phyloP scores from a whole-genome alignment of 2,888 invertebrate genomes.

The Drosophila paramelanica region DNA sequence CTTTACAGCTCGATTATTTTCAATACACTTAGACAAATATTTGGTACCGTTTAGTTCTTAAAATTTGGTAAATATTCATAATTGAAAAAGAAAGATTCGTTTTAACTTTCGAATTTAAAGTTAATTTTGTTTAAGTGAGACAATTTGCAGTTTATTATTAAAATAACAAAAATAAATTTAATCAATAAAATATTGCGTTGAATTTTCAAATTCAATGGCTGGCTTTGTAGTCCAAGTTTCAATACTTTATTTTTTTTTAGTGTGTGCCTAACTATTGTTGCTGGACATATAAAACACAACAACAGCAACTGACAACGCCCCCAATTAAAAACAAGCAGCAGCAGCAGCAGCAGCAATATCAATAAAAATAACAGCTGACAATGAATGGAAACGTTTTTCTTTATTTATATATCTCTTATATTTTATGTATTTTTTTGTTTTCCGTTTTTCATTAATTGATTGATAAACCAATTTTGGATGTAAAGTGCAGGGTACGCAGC shows the following conservation, averaged over 20 bases:
- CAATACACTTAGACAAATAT: not conserved
- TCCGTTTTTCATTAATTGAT: constrained; percentile 55
- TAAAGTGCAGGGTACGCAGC: constrained; percentile 12
- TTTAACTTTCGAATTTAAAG: too few relatives aligned
- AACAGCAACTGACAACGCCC: constrained; percentile 50
- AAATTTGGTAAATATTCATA: too few relatives aligned
- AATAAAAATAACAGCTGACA: constrained; percentile 24
- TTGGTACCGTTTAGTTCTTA: too few relatives aligned
- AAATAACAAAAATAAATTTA: too few relatives aligned
- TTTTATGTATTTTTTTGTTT: constrained; percentile 11
- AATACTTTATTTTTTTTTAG: not conserved
- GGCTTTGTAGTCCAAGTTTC: too few relatives aligned
- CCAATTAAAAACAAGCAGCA: constrained; percentile 33
- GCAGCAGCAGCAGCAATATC: constrained; percentile 9
- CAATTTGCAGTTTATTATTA: too few relatives aligned
- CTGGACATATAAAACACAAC: constrained; percentile 10
- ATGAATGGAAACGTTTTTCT: constrained; percentile 29
- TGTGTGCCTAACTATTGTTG: constrained; percentile 43
- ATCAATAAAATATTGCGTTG: too few relatives aligned
- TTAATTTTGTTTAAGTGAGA: too few relatives aligned
- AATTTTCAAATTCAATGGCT: too few relatives aligned
- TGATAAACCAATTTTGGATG: constrained; percentile 65
- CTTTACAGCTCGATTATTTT: constrained; percentile 6
- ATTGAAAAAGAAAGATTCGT: too few relatives aligned
- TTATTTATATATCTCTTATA: constrained; percentile 17